Evolutionary conservation across 2,797 vertebrate genomes (phyloP).

Genomic region (Myripristis jacobus): DNA sequence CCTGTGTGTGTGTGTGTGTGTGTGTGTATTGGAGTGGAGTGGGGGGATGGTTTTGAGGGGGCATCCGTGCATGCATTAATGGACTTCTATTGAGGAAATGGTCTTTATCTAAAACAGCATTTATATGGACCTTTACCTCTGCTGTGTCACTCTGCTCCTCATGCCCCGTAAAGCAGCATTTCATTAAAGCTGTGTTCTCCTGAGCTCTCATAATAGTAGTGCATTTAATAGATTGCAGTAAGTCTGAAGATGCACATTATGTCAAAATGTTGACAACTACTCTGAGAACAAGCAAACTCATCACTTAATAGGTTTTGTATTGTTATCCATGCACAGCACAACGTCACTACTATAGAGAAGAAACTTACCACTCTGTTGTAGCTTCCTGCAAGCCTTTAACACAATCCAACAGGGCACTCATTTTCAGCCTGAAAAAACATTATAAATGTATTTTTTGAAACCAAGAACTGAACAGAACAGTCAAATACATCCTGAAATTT

Average conservation of each 20-base stretch:
- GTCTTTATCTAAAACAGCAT: conserved; percentile 73
- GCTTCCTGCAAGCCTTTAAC: too few species aligned
- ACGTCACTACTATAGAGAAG: too few species aligned
- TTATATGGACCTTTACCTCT: conserved; percentile 59
- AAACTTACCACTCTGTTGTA: too few species aligned
- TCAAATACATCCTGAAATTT: too few species aligned
- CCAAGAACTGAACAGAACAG: too few species aligned
- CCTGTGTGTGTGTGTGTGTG: conserved; percentile 54
- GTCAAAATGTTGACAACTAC: background rate
- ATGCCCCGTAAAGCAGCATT: conserved; percentile 20
- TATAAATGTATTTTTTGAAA: too few species aligned
- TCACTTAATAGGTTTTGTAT: too few species aligned
- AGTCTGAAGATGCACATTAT: background rate
- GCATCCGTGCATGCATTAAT: conserved; percentile 76
- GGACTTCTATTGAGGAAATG: conserved; percentile 72
- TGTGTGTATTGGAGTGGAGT: conserved; percentile 20
- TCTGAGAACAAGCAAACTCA: too few species aligned
- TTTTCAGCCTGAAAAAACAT: too few species aligned
- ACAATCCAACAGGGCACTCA: too few species aligned
- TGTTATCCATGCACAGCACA: too few species aligned
- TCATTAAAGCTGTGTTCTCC: conserved; percentile 14
- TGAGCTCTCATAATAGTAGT: too few species aligned
- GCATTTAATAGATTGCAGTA: background rate
- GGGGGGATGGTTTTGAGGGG: conserved; percentile 44
- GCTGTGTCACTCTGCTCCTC: conserved; percentile 38